Evolutionary conservation across 1,140 invertebrate genomes (phyloP).

Genomic region (Camponotus vicinus): DNA sequence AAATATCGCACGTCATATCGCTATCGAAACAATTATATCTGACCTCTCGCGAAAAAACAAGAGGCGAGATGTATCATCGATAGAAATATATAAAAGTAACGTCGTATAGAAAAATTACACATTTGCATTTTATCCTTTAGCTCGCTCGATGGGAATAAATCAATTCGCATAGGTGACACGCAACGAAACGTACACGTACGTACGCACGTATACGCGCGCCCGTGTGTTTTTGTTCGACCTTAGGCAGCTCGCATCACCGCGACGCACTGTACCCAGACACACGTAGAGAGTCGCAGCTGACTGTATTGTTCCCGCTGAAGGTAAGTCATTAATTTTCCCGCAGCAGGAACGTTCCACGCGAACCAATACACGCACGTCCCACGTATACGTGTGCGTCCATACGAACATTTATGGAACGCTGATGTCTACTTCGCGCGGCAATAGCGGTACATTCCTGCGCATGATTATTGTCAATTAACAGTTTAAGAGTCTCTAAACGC

Average conservation of each 20-base stretch:
- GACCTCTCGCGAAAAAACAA: background rate
- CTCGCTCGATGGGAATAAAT: constrained; percentile 77
- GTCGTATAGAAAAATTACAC: constrained; percentile 73
- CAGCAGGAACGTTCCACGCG: constrained; percentile 61
- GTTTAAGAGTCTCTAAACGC: constrained; percentile 36
- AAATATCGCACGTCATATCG: background rate
- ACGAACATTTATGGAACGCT: constrained; percentile 64
- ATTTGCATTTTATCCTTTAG: constrained; percentile 68
- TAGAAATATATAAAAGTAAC: constrained; percentile 31
- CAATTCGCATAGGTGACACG: constrained; percentile 67
- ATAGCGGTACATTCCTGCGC: constrained; percentile 39
- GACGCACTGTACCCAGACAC: constrained; percentile 76
- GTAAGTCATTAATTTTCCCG: constrained; percentile 83
- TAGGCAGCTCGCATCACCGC: constrained; percentile 76
- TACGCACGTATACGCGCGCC: constrained; percentile 17
- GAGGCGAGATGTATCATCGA: background rate
- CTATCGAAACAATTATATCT: background rate
- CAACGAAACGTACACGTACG: constrained; percentile 26
- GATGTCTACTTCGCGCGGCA: constrained; percentile 43
- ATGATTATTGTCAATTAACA: constrained; percentile 70
- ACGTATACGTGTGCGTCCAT: background rate
- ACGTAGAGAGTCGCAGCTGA: constrained; percentile 83
- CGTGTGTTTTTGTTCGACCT: constrained; percentile 77
- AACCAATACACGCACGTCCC: constrained; percentile 10
- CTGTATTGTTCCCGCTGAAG: constrained; percentile 83